Percentiles rank a stretch among this genome's conserved stretches.
Conservation (phyloP, 2,113 vertebrate species). For the Sula dactylatra region DNA sequence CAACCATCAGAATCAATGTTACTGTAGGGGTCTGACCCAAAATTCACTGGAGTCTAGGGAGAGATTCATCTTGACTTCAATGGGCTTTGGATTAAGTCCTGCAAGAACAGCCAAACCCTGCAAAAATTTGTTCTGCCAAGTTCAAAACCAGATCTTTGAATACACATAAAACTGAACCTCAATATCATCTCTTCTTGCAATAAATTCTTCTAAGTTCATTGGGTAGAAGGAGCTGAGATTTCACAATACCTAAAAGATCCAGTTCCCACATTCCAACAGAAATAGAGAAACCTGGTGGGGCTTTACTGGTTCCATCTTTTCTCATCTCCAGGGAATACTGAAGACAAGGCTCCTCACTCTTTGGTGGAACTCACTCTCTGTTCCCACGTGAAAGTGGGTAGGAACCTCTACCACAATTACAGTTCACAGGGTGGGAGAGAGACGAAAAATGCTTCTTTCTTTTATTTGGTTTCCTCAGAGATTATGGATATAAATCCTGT, state of each 20-base stretch:
- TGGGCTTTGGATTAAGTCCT: conserved; percentile 56
- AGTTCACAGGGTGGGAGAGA: neutral
- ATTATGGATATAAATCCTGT: conserved; percentile 17
- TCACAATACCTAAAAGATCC: conserved; percentile 41
- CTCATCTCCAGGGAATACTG: neutral
- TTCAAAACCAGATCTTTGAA: conserved; percentile 63
- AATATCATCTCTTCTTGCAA: conserved; percentile 55
- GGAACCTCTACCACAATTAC: conserved; percentile 21
- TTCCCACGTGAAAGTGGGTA: conserved; percentile 49
- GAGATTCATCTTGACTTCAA: conserved; percentile 50
- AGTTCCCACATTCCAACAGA: conserved; percentile 50
- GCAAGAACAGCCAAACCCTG: conserved; percentile 55
- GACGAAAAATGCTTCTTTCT: conserved; percentile 35
- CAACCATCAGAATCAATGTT: conserved; percentile 42
- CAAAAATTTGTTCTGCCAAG: conserved; percentile 53
- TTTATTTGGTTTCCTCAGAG: conserved; percentile 32
- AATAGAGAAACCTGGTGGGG: conserved; percentile 23
- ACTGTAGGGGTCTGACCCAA: conserved; percentile 54
- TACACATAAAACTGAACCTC: conserved; percentile 58
- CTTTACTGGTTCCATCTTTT: conserved; percentile 23
- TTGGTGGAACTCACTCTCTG: neutral
- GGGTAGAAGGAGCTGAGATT: conserved; percentile 29
- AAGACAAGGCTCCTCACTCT: neutral
- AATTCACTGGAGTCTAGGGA: conserved; percentile 63
- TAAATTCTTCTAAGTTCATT: conserved; percentile 46